phyloP scores from a whole-genome alignment of 2,113 vertebrate genomes.

The Paradisaea rubra region DNA sequence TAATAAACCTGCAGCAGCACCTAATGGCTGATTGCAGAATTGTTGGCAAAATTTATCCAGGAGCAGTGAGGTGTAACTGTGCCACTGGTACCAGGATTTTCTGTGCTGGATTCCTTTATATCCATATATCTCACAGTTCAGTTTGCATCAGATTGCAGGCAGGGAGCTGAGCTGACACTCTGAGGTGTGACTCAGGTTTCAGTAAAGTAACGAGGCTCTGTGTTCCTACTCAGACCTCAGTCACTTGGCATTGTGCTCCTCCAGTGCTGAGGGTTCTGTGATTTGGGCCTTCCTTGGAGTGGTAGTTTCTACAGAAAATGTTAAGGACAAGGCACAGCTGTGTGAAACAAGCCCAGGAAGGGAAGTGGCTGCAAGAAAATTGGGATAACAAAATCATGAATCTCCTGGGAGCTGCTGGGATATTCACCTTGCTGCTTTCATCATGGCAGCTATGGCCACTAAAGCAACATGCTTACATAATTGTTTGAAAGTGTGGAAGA shows the following conservation, averaged over 20 bases:
- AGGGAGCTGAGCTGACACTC: background rate
- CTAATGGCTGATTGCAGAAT: conserved; percentile 55
- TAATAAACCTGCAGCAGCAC: conserved; percentile 54
- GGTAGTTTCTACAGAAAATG: background rate
- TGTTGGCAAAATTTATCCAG: background rate
- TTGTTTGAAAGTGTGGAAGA: background rate
- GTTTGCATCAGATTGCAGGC: background rate
- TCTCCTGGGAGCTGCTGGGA: background rate
- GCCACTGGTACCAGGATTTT: background rate
- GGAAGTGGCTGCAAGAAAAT: background rate
- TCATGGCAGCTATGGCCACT: background rate
- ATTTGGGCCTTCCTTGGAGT: background rate
- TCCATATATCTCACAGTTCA: background rate
- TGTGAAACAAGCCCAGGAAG: background rate
- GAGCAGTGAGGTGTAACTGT: background rate
- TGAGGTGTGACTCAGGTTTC: background rate
- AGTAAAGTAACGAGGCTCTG: rapidly evolving
- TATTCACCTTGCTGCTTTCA: background rate
- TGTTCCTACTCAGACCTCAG: background rate
- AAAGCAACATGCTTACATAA: background rate
- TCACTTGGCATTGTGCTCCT: background rate
- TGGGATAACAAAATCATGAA: rapidly evolving
- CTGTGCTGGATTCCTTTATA: background rate
- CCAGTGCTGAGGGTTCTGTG: background rate
- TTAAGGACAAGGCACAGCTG: background rate